phyloP scores from a whole-genome alignment of 1,140 invertebrate species.

The Drosophila rhopaloa region DNA sequence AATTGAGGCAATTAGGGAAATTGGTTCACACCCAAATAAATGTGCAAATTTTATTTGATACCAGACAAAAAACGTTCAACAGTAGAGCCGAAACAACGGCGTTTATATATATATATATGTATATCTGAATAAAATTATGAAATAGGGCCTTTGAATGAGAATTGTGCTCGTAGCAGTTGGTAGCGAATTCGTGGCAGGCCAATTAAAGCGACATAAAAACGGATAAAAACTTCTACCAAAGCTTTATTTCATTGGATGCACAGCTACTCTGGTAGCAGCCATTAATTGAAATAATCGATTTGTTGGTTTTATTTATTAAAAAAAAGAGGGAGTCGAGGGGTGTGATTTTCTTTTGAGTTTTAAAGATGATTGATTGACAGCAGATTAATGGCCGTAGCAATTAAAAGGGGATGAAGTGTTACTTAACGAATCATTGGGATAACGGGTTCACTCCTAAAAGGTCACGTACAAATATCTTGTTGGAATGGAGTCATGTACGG shows the following conservation, averaged over 20 bases:
- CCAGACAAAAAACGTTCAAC: conserved; percentile 6
- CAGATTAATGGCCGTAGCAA: neutral
- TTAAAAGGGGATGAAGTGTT: conserved; percentile 17
- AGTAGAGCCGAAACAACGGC: neutral
- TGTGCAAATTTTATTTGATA: conserved; percentile 40
- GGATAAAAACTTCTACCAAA: conserved; percentile 32
- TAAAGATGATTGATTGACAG: conserved; percentile 27
- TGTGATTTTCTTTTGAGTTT: conserved; percentile 23
- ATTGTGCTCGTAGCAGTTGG: conserved; percentile 1
- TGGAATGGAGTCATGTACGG: conserved; percentile 4
- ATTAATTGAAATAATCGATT: conserved; percentile 72
- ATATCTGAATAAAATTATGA: conserved; percentile 35
- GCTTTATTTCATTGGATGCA: conserved; percentile 45
- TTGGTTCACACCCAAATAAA: conserved; percentile 30
- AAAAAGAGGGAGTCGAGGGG: conserved; percentile 2
- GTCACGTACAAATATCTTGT: neutral
- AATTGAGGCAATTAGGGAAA: conserved; percentile 64
- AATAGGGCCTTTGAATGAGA: conserved; percentile 3
- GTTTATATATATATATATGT: neutral
- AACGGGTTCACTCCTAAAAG: neutral
- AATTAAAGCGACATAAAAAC: conserved; percentile 33
- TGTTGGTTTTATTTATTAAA: conserved; percentile 27
- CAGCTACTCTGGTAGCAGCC: conserved; percentile 15
- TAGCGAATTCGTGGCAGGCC: conserved; percentile 7
- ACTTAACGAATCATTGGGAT: neutral